Base-by-base conservation (phyloP, 2,888 invertebrate species). In the Cataglyphis altisquamis region DNA sequence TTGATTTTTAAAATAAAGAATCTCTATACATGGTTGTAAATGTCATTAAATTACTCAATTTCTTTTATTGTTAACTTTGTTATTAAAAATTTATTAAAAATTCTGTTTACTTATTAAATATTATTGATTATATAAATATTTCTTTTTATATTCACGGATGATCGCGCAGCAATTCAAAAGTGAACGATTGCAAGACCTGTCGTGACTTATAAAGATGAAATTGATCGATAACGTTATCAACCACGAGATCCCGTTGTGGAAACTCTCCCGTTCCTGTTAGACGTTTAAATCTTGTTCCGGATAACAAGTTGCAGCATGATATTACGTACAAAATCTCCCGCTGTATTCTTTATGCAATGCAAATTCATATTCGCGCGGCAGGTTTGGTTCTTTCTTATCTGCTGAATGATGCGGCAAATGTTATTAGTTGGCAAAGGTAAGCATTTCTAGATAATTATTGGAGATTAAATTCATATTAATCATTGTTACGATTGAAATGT, bases 221-320 rank as follows among this genome's bases (percentile, higher is more conserved):
- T 78, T 41, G 74, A 73, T 73, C 74, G 78, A 78, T 74, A 67
- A 67, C 25, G n/a, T 18, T 77, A 68, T 55, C 77, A 39, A 52
- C 15, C 21, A 15, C 2, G 45, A 60, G 78, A 72, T 78, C 32
- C 60, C 78, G 67, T 77, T 75, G 41, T 29, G 29, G 29, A 66
- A 52, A 55, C 36, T 25, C 45, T 6, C 39, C 21, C 68, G 39
- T 66, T 77, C 55, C 55, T 57, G 29, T 55, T 55, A 36, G 29
- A 8, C 41, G n/a, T 36, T 72, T 18, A 41, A 77, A 73, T 78
- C 57, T 73, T n/a, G 36, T 57, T 52, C 36, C 25, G 12, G 45
- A 78, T 78, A 78, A 70, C 60, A 36, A 78, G 60, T 12, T 73
- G 32, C 41, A 45, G 45, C 45, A 60, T 21, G 45, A 64, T 36